Evolutionary conservation across 2,888 invertebrate genomes (phyloP), one percentile per base, ranked within the genome.

Genomic region (Lordiphosa andalusiaca): DNA sequence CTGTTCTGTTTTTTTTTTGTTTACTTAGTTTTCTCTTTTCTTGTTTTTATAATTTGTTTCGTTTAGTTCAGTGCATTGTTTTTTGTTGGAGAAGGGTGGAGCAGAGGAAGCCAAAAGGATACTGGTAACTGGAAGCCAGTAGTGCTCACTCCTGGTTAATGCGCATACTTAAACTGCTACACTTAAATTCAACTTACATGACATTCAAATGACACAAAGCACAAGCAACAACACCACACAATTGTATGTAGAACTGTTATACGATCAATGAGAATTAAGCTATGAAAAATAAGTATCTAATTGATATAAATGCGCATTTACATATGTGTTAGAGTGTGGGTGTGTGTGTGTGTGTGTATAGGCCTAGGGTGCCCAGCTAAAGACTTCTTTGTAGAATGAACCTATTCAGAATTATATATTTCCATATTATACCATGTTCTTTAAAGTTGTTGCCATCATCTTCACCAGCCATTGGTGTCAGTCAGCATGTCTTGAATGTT

Each of bases 181-280:
- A 71, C 47, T 67, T 51, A 53, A 30, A 33, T 35, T 13, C 38
- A 25, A 53, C 49, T 40, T 35, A 46, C 52, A 54, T 46, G 52
- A 67, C 71, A 65, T 38, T 55, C 61, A 65, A 61, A 62, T 33
- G 67, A 63, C 62, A 66, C 62, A 46, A 65, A 66, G 25, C 62
- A 62, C 58, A 62, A 57, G 62, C 59, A 59, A 63, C 59, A 60
- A 52, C 54, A 61, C 48, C 42, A 33, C 16, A 41, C 49, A 38
- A 25, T 25, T 44, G 19, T 54, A 39, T 44, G 21, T 52, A 64
- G 63, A 59, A 9, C 9, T 30, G 19, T 19, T 2, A 4, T 19
- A 19, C 4, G 19, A 19, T 35, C 36, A 12, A 47, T 47, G 19
- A 21, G 36, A 47, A 47, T 47, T 47, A 47, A 36, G 47, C 47